phyloP scores from a whole-genome alignment of 2,888 invertebrate species.

The Mesochorus sp. region DNA sequence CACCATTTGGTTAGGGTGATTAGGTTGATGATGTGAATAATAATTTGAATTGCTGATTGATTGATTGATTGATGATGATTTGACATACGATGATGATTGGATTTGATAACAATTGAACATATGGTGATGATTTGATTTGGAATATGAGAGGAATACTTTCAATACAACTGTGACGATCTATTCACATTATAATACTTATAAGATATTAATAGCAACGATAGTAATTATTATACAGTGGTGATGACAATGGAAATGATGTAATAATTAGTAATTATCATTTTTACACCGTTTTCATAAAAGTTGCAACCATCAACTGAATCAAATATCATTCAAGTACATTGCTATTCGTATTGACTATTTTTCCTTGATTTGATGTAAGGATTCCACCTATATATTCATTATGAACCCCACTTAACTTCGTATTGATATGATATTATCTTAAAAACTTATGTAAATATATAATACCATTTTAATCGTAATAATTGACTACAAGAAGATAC shows the following conservation, averaged over 20 bases:
- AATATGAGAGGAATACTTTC: background rate
- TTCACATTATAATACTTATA: background rate
- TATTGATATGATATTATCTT: background rate
- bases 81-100: background rate
- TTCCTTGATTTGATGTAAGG: background rate
- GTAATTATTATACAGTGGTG: background rate
- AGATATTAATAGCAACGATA: background rate
- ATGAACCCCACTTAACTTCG: background rate
- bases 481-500: conserved; percentile 9
- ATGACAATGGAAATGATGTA: background rate
- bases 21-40: background rate
- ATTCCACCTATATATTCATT: background rate
- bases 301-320: background rate
- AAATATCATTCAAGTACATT: conserved; percentile 2
- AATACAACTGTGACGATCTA: conserved; percentile 2
- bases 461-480: background rate
- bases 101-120: background rate
- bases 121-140: background rate
- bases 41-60: background rate
- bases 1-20: conserved; percentile 15
- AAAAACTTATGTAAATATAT: background rate
- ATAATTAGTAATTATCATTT: background rate
- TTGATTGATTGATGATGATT: background rate
- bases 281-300: background rate
- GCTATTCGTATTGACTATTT: conserved; percentile 6